Base-by-base conservation (phyloP, 2,888 invertebrate genomes). In the Ennomos fuscantarius region DNA sequence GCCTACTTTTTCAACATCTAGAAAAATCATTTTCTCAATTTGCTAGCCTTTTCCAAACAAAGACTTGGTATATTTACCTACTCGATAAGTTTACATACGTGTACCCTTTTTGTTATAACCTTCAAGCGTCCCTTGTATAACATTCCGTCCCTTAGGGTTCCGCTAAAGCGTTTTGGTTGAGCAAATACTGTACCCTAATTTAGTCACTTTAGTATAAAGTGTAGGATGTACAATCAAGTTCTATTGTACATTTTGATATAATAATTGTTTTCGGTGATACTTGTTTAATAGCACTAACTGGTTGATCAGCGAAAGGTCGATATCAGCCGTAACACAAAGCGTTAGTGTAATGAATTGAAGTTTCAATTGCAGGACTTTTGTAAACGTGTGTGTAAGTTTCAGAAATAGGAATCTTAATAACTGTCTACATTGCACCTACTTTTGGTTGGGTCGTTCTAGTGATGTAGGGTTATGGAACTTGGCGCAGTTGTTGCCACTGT, bases 121-220 rank as follows among this genome's bases (percentile, higher is more conserved):
- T 24, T 24, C 35, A 9, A 35, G n/a, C 35, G 47, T n/a, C 43
- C 39, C 42, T 41, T 13, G 35, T 51, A 43, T 37, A 35, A 35
- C 35, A 35, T 35, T 58, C 43, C 44, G 43, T 50, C 60, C 52
- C 49, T 24, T 3, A 56, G 54, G 62, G 62, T 63, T 51, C 36
- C 47, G 59, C 58, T 54, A 56, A 56, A 60, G 41, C 60, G 50
- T 63, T 63, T 45, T 53, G 53, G 43, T 60, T 56, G 54, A 60
- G 51, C 50, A 63, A 63, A 63, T 60, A 56, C 46, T 37, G 51
- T 5, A 60, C 56, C 62, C 56, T 60, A 56, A 62, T 62, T 56
- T 40, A 45, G 56, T 56, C 50, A 58, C 46, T 56, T 48, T 53
- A 47, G 50, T 63, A 56, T 35, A 35, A 43, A 56, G 50, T 47